These are phyloP conservation scores for Actenoides lindsayi DNA, from an alignment of 2,113 vertebrate genomes.

Conservation along the genomic window DNA sequence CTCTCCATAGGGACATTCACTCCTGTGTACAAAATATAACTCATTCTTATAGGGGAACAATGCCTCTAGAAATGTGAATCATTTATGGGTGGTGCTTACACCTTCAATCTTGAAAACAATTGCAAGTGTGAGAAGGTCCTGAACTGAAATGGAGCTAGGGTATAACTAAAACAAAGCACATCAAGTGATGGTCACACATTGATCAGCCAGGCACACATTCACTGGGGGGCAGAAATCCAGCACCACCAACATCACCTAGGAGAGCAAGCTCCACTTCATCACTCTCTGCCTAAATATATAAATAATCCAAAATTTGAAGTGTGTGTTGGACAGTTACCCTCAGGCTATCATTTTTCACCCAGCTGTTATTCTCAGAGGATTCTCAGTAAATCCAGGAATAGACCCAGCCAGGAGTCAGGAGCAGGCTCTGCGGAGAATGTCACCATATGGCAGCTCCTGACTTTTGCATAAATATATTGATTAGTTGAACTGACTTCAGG, in stretches of 20 bases:
- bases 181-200: background rate
- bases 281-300: constrained; percentile 60
- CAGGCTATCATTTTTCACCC: constrained; percentile 68
- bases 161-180: background rate
- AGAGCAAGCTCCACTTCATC: background rate
- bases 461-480: constrained; percentile 65
- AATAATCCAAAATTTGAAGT: constrained; percentile 59
- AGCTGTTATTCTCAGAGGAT: constrained; percentile 70
- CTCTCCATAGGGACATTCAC: constrained; percentile 4
- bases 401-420: constrained; percentile 31
- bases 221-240: background rate
- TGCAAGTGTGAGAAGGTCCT: background rate
- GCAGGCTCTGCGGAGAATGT: constrained; percentile 60
- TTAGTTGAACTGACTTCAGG: constrained; percentile 29
- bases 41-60: constrained; percentile 38
- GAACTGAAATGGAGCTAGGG: background rate
- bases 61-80: constrained; percentile 16
- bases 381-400: constrained; percentile 68
- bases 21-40: background rate
- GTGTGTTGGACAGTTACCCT: constrained; percentile 63
- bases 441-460: constrained; percentile 63
- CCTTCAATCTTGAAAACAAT: background rate
- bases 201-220: accelerated
- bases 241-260: background rate
- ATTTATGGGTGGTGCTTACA: constrained; percentile 21